Evolutionary conservation across 2,797 vertebrate genomes (phyloP), one percentile per base, ranked within the genome.

Genomic region (Eospalax fontanierii): DNA sequence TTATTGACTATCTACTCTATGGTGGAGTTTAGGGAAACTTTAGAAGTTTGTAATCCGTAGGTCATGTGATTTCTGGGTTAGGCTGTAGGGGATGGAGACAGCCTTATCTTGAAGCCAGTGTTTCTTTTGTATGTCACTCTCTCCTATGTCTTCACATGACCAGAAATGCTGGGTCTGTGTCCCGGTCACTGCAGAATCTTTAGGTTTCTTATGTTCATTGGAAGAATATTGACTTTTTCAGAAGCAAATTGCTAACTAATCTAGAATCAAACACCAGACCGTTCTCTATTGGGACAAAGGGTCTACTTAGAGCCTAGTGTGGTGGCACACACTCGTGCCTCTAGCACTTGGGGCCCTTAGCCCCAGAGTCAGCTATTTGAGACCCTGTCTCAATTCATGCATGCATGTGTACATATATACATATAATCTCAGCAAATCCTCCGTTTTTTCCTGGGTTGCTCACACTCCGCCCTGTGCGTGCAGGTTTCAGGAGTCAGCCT

Each of bases 21-120:
- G 24, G 70, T n/a, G 66, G 78, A 90, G 83, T 92, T 79, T 33
- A n/a, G 57, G 57, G n/a, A 88, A 38, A 50, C 24, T 65, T 74
- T 61, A 21, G 12, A 18, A 43, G 24, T 7, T 26, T 30, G 6
- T 16, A 10, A 2, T 18, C 28, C 30, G 4, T 12, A 43, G 22
- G 10, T 82, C 11, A 2, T 7, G 0, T 28, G 18, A 78, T 30
- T 11, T 59, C 89, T 35, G 61, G 61, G 68, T 75, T 35, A 3
- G 0, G 54, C 26, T n/a, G 38, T 46, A 1, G 19, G 5, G 4
- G n/a, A 4, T 7, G 5, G 61, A 3, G 40, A 81, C 46, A 70
- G 18, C 63, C 54, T n/a, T 1, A 9, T 66, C 70, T 38, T 79
- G 57, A 40, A 61, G 33, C 40, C 5, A 0, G 73, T 43, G 46